These are phyloP conservation scores for Enteromius paludinosus DNA, from an alignment of 2,797 vertebrate genomes.

Conservation along the genomic window DNA sequence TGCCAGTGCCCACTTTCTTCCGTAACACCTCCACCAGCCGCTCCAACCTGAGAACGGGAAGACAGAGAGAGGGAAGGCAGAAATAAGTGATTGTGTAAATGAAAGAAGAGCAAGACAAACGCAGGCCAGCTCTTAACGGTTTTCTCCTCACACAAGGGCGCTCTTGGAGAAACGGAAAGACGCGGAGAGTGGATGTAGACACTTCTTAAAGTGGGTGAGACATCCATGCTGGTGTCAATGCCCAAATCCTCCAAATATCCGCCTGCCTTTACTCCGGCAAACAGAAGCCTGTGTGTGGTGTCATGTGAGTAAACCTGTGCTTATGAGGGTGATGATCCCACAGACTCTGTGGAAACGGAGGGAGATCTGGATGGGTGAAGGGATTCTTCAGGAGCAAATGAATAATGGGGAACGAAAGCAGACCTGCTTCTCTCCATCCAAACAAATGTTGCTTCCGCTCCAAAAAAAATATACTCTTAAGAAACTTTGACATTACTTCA, in stretches of 20 bases:
- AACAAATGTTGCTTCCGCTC: slow-evolving; percentile 7
- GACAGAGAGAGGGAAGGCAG: slow-evolving; percentile 68
- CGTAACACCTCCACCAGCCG: slow-evolving; percentile 94
- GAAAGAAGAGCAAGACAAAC: slow-evolving; percentile 43
- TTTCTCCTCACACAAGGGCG: slow-evolving; percentile 31
- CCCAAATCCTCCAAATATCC: slow-evolving; percentile 51
- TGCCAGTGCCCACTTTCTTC: slow-evolving; percentile 94
- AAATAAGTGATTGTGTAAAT: slow-evolving; percentile 67
- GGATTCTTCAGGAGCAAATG: slow-evolving; percentile 33
- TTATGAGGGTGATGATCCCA: slow-evolving; percentile 34
- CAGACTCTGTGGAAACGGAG: slow-evolving; percentile 30
- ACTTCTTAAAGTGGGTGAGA: slow-evolving; percentile 47
- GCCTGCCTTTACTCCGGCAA: slow-evolving; percentile 36
- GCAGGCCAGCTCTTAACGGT: slow-evolving; percentile 17
- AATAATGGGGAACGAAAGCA: slow-evolving; percentile 13
- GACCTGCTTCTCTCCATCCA: slow-evolving; percentile 12
- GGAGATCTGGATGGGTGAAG: slow-evolving; percentile 28
- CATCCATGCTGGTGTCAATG: slow-evolving; percentile 46
- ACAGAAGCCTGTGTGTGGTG: slow-evolving; percentile 43
- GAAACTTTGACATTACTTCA: slow-evolving; percentile 8
- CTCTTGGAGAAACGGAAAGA: slow-evolving; percentile 25
- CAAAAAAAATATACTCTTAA: neutral
- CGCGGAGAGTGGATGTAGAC: slow-evolving; percentile 19
- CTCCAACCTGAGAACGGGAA: slow-evolving; percentile 84
- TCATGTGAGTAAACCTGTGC: slow-evolving; percentile 40